A percentile compares a stretch with the other conserved stretches of the same genome.
These are phyloP conservation scores for Rhombomys opimus DNA, from an alignment of 2,113 vertebrate genomes.

Conservation along the genomic window DNA sequence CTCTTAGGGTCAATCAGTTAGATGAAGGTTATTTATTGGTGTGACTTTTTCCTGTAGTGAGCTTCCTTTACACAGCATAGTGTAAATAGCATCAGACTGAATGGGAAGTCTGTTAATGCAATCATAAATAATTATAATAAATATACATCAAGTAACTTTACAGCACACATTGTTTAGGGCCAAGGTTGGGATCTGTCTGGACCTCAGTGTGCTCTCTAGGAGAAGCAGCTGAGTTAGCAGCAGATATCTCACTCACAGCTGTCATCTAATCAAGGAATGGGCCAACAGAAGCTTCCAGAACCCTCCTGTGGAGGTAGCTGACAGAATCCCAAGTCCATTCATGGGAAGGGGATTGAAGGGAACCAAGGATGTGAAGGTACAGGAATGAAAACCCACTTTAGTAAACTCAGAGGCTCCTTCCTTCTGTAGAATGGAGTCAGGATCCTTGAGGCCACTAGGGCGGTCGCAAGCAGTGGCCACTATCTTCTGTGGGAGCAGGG, in stretches of 20 bases:
- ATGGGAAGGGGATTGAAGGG: neutral
- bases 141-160: conserved; percentile 95
- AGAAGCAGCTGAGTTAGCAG: conserved; percentile 87
- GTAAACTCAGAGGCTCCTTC: conserved; percentile 63
- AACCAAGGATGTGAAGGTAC: conserved; percentile 47
- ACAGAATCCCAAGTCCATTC: conserved; percentile 42
- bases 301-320: conserved; percentile 54
- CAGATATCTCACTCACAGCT: conserved; percentile 81
- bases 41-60: conserved; percentile 89
- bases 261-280: conserved; percentile 69
- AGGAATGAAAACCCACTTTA: conserved; percentile 59
- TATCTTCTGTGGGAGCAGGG: neutral
- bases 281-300: conserved; percentile 63
- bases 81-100: conserved; percentile 87
- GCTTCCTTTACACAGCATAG: conserved; percentile 90
- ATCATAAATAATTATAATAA: conserved; percentile 99
- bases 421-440: conserved; percentile 53
- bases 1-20: conserved; percentile 59
- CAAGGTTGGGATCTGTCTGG: conserved; percentile 85
- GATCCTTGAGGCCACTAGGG: conserved; percentile 58
- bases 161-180: conserved; percentile 90
- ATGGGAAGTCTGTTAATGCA: conserved; percentile 94
- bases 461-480: neutral
- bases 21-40: conserved; percentile 89
- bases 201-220: conserved; percentile 77